phyloP scores from a whole-genome alignment of 2,888 invertebrate genomes.

The Dryomyza anilis region DNA sequence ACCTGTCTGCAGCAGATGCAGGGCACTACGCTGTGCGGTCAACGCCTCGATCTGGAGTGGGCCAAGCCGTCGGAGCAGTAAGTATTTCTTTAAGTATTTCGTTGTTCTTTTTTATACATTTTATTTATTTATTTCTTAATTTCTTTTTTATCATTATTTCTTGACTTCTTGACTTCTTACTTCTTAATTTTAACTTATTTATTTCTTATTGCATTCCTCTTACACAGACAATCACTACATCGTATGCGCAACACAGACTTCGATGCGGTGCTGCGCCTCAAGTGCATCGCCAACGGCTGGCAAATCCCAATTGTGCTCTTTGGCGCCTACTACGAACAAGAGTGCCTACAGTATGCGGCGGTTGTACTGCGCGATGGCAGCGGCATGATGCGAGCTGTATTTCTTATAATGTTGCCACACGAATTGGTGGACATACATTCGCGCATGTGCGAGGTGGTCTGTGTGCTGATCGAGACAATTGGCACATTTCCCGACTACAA shows the following conservation, averaged over 20 bases:
- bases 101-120: neutral
- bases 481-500: slow-evolving; percentile 47
- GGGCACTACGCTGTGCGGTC: slow-evolving; percentile 37
- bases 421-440: slow-evolving; percentile 49
- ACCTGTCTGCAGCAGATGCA: slow-evolving; percentile 42
- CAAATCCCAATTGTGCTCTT: slow-evolving; percentile 43
- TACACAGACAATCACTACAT: slow-evolving; percentile 47
- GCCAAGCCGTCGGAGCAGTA: slow-evolving; percentile 45
- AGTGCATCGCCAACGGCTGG: slow-evolving; percentile 48
- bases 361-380: slow-evolving; percentile 40
- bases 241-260: slow-evolving; percentile 47
- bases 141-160: no score
- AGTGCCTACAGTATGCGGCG: slow-evolving; percentile 43
- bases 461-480: slow-evolving; percentile 44
- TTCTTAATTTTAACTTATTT: no score
- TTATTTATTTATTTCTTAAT: neutral
- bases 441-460: slow-evolving; percentile 47
- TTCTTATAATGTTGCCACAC: slow-evolving; percentile 39
- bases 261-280: slow-evolving; percentile 43
- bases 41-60: slow-evolving; percentile 46
- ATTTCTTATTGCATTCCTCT: neutral
- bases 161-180: no score
- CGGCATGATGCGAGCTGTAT: slow-evolving; percentile 37
- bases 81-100: neutral
- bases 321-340: slow-evolving; percentile 40